A percentile compares a stretch with the other conserved stretches of the same genome.
These are phyloP conservation scores for Intellagama lesueurii DNA, from an alignment of 2,797 vertebrate genomes.

Conservation along the genomic window DNA sequence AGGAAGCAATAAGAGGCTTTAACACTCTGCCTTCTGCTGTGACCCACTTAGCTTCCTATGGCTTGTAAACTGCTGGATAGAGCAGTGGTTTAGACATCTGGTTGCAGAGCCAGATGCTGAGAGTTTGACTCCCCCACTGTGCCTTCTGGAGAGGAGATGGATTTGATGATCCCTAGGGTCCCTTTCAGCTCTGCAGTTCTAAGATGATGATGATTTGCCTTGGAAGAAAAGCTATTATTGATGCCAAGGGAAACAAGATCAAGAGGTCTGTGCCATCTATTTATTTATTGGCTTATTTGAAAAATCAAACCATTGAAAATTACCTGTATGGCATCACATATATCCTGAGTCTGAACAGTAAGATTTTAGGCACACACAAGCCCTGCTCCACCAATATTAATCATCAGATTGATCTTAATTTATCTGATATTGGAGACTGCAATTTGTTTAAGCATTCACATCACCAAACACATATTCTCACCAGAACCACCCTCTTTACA, in stretches of 20 bases:
- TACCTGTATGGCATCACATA: neutral
- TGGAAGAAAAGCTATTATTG: neutral
- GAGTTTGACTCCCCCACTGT: too few species aligned
- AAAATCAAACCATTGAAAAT: neutral
- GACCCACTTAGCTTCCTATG: neutral
- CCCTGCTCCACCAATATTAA: neutral
- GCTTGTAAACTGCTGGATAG: neutral
- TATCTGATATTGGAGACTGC: neutral
- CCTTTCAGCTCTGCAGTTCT: too few species aligned
- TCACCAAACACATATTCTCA: conserved; percentile 48
- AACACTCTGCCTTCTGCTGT: neutral
- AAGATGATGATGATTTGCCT: too few species aligned
- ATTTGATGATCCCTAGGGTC: too few species aligned
- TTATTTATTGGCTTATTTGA: neutral
- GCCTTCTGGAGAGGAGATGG: too few species aligned
- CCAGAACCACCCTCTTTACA: neutral
- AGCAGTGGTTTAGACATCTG: too few species aligned
- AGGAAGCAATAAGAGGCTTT: neutral
- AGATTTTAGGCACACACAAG: neutral
- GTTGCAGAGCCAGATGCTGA: too few species aligned
- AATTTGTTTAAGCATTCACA: neutral
- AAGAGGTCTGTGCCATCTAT: neutral
- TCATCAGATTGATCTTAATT: neutral
- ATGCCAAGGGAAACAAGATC: neutral
- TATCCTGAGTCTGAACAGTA: neutral